Conservation (phyloP, 2,888 invertebrate species). For the Eupithecia abbreviata region DNA sequence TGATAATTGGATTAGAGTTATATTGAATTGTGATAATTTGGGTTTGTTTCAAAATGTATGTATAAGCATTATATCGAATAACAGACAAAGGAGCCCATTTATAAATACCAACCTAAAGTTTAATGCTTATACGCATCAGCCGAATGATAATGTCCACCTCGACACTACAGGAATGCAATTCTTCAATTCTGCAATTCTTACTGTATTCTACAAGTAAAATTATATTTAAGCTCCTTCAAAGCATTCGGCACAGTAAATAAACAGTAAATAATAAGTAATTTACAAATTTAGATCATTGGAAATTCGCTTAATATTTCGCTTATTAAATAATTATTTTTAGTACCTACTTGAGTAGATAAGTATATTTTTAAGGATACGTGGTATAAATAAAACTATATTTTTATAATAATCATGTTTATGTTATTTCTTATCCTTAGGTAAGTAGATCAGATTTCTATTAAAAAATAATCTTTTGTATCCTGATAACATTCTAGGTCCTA, state of each 20-base stretch:
- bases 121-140: neutral
- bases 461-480: neutral
- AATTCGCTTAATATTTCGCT: neutral
- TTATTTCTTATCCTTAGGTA: neutral
- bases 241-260: neutral
- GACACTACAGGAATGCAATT: neutral
- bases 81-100: neutral
- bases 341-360: neutral
- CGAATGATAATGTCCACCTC: neutral
- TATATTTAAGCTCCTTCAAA: neutral
- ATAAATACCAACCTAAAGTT: neutral
- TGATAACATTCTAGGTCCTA: neutral
- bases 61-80: neutral
- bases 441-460: neutral
- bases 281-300: neutral
- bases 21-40: conserved; percentile 8
- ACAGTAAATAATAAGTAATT: no score
- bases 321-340: neutral
- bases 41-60: neutral
- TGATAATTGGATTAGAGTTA: no score
- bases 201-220: neutral
- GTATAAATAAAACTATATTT: neutral
- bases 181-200: no score
- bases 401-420: neutral
- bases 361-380: neutral